phyloP scores from a whole-genome alignment of 1,140 invertebrate genomes.

The Zaprionus africanus region DNA sequence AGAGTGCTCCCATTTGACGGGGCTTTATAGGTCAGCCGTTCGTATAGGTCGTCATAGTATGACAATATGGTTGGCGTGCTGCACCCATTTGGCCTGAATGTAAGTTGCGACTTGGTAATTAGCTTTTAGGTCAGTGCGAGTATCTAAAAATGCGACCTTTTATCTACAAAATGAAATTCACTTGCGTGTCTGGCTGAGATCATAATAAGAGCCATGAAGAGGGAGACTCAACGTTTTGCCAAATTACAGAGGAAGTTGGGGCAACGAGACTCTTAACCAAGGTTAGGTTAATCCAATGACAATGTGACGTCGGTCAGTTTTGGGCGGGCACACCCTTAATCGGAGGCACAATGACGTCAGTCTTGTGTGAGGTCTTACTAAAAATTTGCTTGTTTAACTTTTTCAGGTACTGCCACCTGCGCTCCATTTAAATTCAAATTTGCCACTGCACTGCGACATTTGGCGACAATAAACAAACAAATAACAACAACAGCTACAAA shows the following conservation, averaged over 20 bases:
- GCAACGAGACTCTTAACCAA: slow-evolving; percentile 33
- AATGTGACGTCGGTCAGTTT: slow-evolving; percentile 6
- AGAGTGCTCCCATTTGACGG: slow-evolving; percentile 22
- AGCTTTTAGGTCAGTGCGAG: slow-evolving; percentile 43
- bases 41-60: slow-evolving; percentile 37
- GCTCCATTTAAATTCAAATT: slow-evolving; percentile 27
- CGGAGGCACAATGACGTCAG: slow-evolving; percentile 41
- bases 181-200: slow-evolving; percentile 42
- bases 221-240: slow-evolving; percentile 14
- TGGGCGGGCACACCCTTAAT: slow-evolving; percentile 32
- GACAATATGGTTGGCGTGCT: slow-evolving; percentile 13
- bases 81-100: slow-evolving; percentile 39
- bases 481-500: slow-evolving; percentile 18
- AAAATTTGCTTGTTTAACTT: neutral
- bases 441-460: slow-evolving; percentile 43
- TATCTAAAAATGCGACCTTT: slow-evolving; percentile 39
- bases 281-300: slow-evolving; percentile 37
- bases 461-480: slow-evolving; percentile 18
- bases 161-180: slow-evolving; percentile 23
- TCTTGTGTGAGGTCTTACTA: slow-evolving; percentile 2
- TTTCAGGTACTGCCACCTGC: neutral
- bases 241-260: slow-evolving; percentile 25
- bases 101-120: slow-evolving; percentile 35
- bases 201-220: neutral
- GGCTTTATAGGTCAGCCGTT: slow-evolving; percentile 34